Conservation (phyloP, 2,888 invertebrate species). For the Spatulosminthurus flaviceps region DNA sequence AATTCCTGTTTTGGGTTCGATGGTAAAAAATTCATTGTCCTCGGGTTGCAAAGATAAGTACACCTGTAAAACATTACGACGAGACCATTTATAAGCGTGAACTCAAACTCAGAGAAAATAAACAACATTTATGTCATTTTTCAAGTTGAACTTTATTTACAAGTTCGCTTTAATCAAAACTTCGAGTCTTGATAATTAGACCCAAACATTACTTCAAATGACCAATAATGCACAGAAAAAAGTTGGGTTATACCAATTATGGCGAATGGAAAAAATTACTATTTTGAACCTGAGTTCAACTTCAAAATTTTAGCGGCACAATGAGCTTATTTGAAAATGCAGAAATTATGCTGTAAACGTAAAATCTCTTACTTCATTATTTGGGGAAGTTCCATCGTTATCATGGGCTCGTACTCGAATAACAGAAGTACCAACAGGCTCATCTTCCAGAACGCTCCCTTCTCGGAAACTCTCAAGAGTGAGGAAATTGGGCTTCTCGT, state of each 20-base stretch:
- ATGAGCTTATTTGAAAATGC: not conserved
- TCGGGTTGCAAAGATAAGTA: constrained; percentile 77
- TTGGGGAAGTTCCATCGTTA: constrained; percentile 82
- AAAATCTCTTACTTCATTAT: constrained; percentile 74
- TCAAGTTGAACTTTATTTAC: too few relatives aligned
- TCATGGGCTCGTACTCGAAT: constrained; percentile 89
- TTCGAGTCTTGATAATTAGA: too few relatives aligned
- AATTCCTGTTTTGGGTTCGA: constrained; percentile 86
- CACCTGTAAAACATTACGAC: constrained; percentile 38
- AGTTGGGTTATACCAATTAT: too few relatives aligned
- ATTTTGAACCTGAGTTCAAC: too few relatives aligned
- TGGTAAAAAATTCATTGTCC: constrained; percentile 77
- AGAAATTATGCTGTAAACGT: not conserved
- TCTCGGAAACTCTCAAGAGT: constrained; percentile 71
- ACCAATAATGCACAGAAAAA: too few relatives aligned
- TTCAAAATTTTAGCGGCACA: too few relatives aligned
- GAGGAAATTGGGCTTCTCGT: constrained; percentile 87
- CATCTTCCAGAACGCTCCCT: constrained; percentile 87
- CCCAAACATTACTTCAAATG: too few relatives aligned
- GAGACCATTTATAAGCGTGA: too few relatives aligned
- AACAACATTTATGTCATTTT: too few relatives aligned
- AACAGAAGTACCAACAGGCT: constrained; percentile 81
- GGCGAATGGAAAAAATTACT: too few relatives aligned
- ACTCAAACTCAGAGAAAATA: too few relatives aligned
- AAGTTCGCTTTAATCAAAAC: too few relatives aligned